Base-by-base conservation (phyloP, 2,888 invertebrate genomes). In the Syrista parreyssii region DNA sequence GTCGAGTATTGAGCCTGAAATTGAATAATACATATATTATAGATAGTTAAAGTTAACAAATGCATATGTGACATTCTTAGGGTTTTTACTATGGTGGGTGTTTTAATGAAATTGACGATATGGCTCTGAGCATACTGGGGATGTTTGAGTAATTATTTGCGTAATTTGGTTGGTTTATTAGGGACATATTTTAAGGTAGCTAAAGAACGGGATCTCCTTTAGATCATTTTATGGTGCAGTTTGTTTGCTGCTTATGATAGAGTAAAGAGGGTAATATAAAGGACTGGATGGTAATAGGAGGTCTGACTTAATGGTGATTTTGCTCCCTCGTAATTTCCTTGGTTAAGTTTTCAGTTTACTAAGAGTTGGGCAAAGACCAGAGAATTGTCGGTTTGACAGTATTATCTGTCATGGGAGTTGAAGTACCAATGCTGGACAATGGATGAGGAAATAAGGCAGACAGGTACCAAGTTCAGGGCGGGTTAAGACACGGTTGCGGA, bases 401-500 rank as follows among this genome's bases (percentile, higher is more conserved):
- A 55, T 55, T 55, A 55, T 55, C 55, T 55, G 55, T 55, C 55
- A 55, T 9, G 55, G 23, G 23, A 55, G 23, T 55, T 23, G 55
- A 55, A 23, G 55, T 55, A 23, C 55, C 71, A 71, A 12, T 23
- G 31, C 31, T 33, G 31, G 32, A 71, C 71, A 71, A 71, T 71
- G 71, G 71, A 33, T 1, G 33, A 23, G 32, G n/a, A 30, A 71
- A 71, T 71, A 32, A 71, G 32, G 71, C 31, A 33, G 71, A 71
- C 71, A 33, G 31, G 71, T 71, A 31, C 31, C 71, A 33, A 23
- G 33, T 15, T 71, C 71, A 15, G 71, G 71, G 71, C 31, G 71
- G 71, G 71, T 71, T 33, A 33, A 71, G 71, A 71, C 31, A 9
- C 55, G 33, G 71, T 71, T 31, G 71, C 71, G 31, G 71, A 71